Evolutionary conservation across 2,113 vertebrate species (phyloP).

Genomic region (Siniperca knerii): DNA sequence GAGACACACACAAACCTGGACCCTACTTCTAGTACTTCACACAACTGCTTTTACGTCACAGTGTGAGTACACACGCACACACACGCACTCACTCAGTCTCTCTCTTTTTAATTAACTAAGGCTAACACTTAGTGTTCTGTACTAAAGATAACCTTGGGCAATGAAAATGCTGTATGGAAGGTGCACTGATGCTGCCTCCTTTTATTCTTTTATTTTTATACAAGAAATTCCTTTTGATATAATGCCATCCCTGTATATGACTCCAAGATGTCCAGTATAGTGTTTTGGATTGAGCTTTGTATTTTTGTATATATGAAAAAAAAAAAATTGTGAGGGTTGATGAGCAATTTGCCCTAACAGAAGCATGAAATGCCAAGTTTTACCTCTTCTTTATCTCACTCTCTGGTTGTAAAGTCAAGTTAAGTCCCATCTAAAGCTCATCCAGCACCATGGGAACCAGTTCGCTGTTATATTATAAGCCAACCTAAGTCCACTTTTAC

Average conservation of each 20-base stretch:
- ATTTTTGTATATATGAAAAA: no score
- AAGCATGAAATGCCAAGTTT: constrained; percentile 15
- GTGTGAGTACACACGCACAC: neutral
- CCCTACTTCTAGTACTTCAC: neutral
- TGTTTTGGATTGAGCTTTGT: constrained; percentile 2
- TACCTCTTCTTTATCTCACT: constrained; percentile 9
- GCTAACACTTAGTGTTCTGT: neutral
- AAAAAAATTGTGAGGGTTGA: neutral
- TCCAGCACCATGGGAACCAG: neutral
- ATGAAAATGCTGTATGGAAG: neutral
- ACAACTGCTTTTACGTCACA: neutral
- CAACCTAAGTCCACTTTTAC: neutral
- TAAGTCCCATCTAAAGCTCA: neutral
- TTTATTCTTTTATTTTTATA: neutral
- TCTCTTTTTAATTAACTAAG: constrained; percentile 46
- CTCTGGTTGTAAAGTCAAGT: constrained; percentile 16
- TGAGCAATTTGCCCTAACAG: neutral
- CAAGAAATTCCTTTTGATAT: neutral
- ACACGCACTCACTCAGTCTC: neutral
- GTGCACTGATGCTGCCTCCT: neutral
- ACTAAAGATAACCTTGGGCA: constrained; percentile 6
- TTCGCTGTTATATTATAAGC: neutral
- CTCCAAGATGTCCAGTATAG: neutral
- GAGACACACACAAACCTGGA: neutral
- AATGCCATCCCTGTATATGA: neutral